Evolutionary conservation across 64 coral and sea anemone species (phyloP), one percentile per base, ranked within the genome.

Genomic region (Montipora sp.): DNA sequence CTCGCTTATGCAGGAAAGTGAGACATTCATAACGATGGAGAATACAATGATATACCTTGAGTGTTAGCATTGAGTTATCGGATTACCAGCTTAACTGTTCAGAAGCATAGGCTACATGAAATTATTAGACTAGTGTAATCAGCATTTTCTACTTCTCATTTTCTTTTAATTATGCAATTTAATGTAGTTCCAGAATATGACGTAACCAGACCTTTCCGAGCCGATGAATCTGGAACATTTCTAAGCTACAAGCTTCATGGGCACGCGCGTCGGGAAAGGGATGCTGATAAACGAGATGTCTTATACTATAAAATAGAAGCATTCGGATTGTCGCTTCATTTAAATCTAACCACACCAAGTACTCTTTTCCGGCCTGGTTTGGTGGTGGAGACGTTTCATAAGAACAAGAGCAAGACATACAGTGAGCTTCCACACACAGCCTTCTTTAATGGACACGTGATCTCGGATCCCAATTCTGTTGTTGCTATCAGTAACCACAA

Each of bases 101-200:
- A 63, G 60, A 3, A 11, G 60, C 60, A 63, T 12, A 63, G 53
- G 6, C 51, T 7, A 55, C 10, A 10, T 55, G 51, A 55, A 55
- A 55, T 55, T 55, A 10, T 6, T 63, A 0, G 0, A 15, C 1
- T 12, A 16, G 9, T 14, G 60, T 19, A 14, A 12, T 14, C 60
- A 63, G 15, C 60, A 3, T 21, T 24, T 36, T 77, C 4, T 63
- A 10, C 13, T 1, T 12, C 0, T 0, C 0, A 15, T 63, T 23
- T 36, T 24, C 15, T 18, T 13, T 70, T 48, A 81, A 24, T 24
- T 9, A 23, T 18, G 0, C 10, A 6, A 2, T 59, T 55, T 19
- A 0, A 89, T 36, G 3, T 19, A 93, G 91, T 93, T 80, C 91
- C 91, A 72, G 83, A 78, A 27, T 93, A 93, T 86, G 83, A 93